Evolutionary conservation across 2,113 vertebrate species (phyloP), one percentile per base, ranked within the genome.

Genomic region (Epinephelus fuscoguttatus): DNA sequence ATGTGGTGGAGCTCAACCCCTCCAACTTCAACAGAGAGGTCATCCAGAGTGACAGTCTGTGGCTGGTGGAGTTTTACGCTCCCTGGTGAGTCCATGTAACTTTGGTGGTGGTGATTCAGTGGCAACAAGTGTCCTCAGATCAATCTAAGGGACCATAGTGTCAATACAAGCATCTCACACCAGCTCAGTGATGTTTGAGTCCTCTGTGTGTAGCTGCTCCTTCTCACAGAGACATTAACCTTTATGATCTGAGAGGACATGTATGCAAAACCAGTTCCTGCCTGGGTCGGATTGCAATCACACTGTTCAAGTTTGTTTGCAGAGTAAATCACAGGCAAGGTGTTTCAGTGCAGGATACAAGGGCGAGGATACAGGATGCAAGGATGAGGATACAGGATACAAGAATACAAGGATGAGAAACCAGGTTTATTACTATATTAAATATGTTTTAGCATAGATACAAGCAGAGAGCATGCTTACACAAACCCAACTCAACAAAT

Each of bases 61-160:
- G 98, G 98, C 96, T 99, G 0, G 89, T 99, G 23, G 97, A 99
- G 92, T 99, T 99, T 91, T 99, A 97, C 13, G 98, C 97, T 82
- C 98, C 98, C 6, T 99, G 98, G 98, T 99, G 95, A 96, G 98
- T 95, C n/a, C 25, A 0, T 59, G 0, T 13, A 70, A 70, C 56
- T 67, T 15, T 21, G 19, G 17, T 47, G 13, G 27, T 1, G 11
- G 1, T 59, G 42, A 17, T 61, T 25, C 60, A 57, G 9, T 33
- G n/a, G 2, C 60, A 67, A 60, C 76, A 59, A 76, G 64, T 64
- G 56, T 61, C 33, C 42, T 50, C 52, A 13, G 70, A 63, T 49
- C 47, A 25, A 14, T 45, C 70, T 37, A 5, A 10, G 52, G n/a
- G 50, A 0, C 21, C 13, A 12, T 2, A 50, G 18, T 23, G 25